A percentile compares a stretch with the other conserved stretches of the same genome.
phyloP scores from a whole-genome alignment of 1,140 invertebrate species.

The Cheumatopsyche charites region DNA sequence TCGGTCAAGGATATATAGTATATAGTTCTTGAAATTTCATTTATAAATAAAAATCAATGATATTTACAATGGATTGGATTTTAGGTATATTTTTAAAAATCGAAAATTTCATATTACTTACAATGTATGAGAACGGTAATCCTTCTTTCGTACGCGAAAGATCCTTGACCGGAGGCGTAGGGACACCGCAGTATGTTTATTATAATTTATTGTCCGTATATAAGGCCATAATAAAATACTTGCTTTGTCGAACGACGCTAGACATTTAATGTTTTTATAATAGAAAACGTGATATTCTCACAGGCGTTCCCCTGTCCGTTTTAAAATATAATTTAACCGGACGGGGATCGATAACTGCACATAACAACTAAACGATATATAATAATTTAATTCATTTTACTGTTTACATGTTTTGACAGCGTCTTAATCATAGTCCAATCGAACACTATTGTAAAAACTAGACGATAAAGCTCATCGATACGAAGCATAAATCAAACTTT shows the following conservation, averaged over 20 bases:
- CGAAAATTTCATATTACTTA: no score
- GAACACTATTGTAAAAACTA: no score
- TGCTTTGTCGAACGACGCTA: conserved; percentile 22
- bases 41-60: no score
- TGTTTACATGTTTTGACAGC: conserved; percentile 2
- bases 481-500: conserved; percentile 29
- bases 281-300: conserved; percentile 36
- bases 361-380: background rate
- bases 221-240: conserved; percentile 27
- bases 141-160: conserved; percentile 16
- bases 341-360: background rate
- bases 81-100: no score
- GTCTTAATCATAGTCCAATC: background rate
- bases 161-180: conserved; percentile 26
- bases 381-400: conserved; percentile 4
- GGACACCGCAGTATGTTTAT: conserved; percentile 4
- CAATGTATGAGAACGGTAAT: conserved; percentile 9
- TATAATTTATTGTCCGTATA: conserved; percentile 29
- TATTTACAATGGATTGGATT: no score
- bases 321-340: background rate
- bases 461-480: background rate
- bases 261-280: conserved; percentile 34
- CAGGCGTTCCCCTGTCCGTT: background rate
- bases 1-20: conserved; percentile 13
- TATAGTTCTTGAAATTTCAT: no score